Evolutionary conservation across 2,113 vertebrate genomes (phyloP), one percentile per base, ranked within the genome.

Genomic region (Paradisaea rubra): DNA sequence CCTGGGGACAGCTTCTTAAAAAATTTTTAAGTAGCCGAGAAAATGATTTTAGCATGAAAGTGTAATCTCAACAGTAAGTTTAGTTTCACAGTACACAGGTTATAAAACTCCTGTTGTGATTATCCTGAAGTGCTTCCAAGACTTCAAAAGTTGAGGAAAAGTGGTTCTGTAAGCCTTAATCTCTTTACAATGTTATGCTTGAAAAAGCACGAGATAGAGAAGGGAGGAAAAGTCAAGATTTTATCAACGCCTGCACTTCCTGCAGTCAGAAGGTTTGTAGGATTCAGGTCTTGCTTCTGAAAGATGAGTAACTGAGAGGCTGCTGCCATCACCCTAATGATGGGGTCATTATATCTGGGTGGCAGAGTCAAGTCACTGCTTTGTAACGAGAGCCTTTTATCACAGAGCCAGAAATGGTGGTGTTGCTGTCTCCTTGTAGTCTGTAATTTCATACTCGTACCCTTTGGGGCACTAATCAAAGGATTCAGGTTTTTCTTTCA

Each of bases 41-140:
- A 93, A 81, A 82, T 7, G n/a, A 93, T 86, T 89, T 96, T 87
- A 82, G 87, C 28, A 37, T 88, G 57, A 50, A 94, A 95, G 72
- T 25, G 49, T 93, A 90, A 91, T 94, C 77, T 91, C 60, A 71
- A 45, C 44, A 81, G 37, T 69, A 59, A 88, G 39, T 85, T 82
- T 63, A 60, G 59, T 74, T 93, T 83, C 64, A 89, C 15, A 50
- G 73, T 63, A 86, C 63, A 65, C 41, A 66, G 35, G 82, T 79
- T 91, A 57, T 81, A 91, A 86, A 81, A 60, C 39, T 78, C 54
- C 35, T 65, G 52, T 80, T 96, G 71, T 74, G 57, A 35, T 86
- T 77, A 88, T 95, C 42, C 64, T 54, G 30, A 90, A 83, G 28
- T 63, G 53, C 59, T 92, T 86, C 61, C 39, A 85, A 69, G 72